Base-by-base conservation (phyloP, 2,888 invertebrate species). In the Acanthoscelides obtectus region DNA sequence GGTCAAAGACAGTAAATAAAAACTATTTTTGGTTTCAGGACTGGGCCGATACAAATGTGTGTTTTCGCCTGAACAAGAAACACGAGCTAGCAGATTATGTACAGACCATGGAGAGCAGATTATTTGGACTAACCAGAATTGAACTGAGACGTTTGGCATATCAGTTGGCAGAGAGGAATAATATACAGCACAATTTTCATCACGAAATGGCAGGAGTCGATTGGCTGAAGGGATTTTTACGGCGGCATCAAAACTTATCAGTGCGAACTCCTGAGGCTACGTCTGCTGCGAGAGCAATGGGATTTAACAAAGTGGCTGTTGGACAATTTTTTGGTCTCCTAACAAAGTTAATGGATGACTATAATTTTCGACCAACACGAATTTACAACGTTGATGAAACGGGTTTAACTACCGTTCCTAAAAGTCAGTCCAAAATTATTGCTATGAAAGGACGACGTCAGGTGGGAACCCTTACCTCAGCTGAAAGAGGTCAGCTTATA, bases 341-440 rank as follows among this genome's bases (percentile, higher is more conserved):
- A 20, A 22, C 20, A 67, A 6, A 3, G 3, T 4, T 8, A 2
- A n/a, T 21, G 6, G n/a, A 22, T 4, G 4, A 22, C 3, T 20
- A 22, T 4, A 21, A 21, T 2, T 6, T 21, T 6, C 20, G 21
- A 0, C 64, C 71, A n/a, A 20, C 67, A 6, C 22, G 64, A 1
- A 67, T 71, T 68, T 68, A 64, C 17, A 72, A 70, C 22, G 67
- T 70, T 22, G 72, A 72, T 20, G 69, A 72, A 64, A 72, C 72
- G 1, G 64, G 67, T 20, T 70, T 72, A 20, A 72, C 66, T 45
- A 72, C 45, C 20, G 70, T 72, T n/a, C 64, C 65, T 3, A n/a
- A 69, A 71, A 70, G 66, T 22, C 72, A 25, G 6, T 25, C 72
- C n/a, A 72, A 72, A 67, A 66, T 71, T 20, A 66, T 72, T 66